Evolutionary conservation across 1,140 invertebrate species (phyloP), one percentile per base, ranked within the genome.

Genomic region (Brachystomella parvula): DNA sequence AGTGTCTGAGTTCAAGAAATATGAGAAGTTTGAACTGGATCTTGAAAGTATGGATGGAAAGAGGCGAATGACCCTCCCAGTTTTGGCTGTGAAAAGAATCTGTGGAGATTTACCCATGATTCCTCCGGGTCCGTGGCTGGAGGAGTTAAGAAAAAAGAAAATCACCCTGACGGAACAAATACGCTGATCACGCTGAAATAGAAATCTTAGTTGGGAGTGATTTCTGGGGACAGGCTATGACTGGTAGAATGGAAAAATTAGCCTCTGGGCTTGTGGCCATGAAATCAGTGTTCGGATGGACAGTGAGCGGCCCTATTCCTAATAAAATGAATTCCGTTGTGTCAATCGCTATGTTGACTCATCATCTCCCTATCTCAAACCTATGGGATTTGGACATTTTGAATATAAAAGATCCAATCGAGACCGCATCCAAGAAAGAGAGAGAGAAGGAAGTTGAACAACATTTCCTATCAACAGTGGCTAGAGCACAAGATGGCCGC

Each of bases 361-460:
- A 35, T 66, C 17, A 61, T 76, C 31, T 64, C 67, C 0, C 72
- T n/a, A n/a, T n/a, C n/a, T n/a, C n/a, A n/a, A n/a, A 78, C 35
- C 72, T 79, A 17, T 79, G 78, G 75, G 28, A 47, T 26, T 64
- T 79, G 30, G 77, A 78, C 56, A 66, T 71, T 35, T 35, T 79
- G 3, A 77, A 76, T 33, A 78, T 79, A 39, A 53, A 6, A 9
- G 76, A 79, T 66, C 76, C 76, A 0, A 62, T 66, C 17, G 68
- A 74, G 65, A 76, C 72, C 47, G 61, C 70, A 65, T 61, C 72
- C 31, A 28, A 59, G 58, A 39, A 65, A 28, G 73, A 75, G 47
- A 28, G 62, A 21, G 66, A 76, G 63, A 66, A 70, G 24, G 71
- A 63, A 17, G 71, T 68, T 0, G 65, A 67, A 56, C 64, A 71